phyloP scores from a whole-genome alignment of 2,797 vertebrate genomes.

The Ispidina lecontei region DNA sequence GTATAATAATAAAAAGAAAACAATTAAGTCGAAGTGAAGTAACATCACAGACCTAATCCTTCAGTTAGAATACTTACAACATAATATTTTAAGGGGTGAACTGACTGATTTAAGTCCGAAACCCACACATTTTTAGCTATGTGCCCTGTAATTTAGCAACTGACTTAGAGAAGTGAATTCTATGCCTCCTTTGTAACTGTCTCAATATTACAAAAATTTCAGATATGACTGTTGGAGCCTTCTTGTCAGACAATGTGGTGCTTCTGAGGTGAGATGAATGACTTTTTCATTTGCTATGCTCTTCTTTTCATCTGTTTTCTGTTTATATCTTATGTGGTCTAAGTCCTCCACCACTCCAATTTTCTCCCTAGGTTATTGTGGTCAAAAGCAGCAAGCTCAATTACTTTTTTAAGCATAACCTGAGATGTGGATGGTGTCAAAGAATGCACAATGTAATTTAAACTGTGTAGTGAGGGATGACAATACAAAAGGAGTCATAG shows the following conservation, averaged over 20 bases:
- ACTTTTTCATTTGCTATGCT: neutral
- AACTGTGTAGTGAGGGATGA: neutral
- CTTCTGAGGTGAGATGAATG: slow-evolving; percentile 89
- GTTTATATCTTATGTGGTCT: neutral
- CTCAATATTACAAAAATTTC: slow-evolving; percentile 63
- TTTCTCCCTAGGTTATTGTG: neutral
- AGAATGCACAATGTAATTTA: neutral
- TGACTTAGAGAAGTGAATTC: neutral
- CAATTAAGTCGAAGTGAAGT: neutral
- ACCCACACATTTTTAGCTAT: neutral
- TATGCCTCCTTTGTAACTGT: neutral
- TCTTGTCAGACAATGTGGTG: slow-evolving; percentile 93
- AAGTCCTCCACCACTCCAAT: neutral
- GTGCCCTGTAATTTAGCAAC: neutral
- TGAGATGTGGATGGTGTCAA: neutral
- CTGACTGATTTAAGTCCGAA: neutral
- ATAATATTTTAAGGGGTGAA: neutral
- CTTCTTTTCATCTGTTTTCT: neutral
- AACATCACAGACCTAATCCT: neutral
- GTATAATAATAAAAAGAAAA: neutral
- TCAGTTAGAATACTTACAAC: neutral
- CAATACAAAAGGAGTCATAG: neutral
- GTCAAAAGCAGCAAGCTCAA: neutral
- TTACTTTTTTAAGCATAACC: neutral
- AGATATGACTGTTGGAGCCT: slow-evolving; percentile 97